Percentiles rank a stretch among this genome's conserved stretches.
phyloP scores from a whole-genome alignment of 2,797 vertebrate species.

The Neosalanx taihuensis region DNA sequence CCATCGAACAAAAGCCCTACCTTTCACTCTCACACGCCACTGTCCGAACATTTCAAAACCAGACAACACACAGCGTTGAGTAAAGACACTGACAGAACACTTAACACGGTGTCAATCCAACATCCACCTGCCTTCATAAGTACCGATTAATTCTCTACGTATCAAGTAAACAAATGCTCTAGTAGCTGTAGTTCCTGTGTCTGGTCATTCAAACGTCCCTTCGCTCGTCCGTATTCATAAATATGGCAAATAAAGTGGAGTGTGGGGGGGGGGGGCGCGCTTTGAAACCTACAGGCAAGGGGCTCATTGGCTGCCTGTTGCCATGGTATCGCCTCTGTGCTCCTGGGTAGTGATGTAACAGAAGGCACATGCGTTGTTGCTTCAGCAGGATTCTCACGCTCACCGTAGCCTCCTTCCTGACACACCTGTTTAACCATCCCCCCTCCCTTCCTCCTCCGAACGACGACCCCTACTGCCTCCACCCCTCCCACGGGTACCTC shows the following conservation, averaged over 20 bases:
- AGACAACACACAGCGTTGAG: constrained; percentile 47
- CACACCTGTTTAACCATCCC: constrained; percentile 19
- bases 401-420: constrained; percentile 38
- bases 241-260: constrained; percentile 52
- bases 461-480: constrained; percentile 20
- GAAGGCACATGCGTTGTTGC: constrained; percentile 57
- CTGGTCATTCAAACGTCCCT: constrained; percentile 30
- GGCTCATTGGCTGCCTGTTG: constrained; percentile 56
- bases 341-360: constrained; percentile 39
- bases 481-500: neutral
- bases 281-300: constrained; percentile 57
- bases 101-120: constrained; percentile 45
- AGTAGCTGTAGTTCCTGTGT: constrained; percentile 41
- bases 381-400: constrained; percentile 68
- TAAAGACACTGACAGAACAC: constrained; percentile 51
- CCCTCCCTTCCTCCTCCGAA: constrained; percentile 16
- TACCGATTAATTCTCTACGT: constrained; percentile 38
- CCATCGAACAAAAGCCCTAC: constrained; percentile 13
- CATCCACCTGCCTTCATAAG: constrained; percentile 48
- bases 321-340: constrained; percentile 49
- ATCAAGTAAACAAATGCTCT: constrained; percentile 49
- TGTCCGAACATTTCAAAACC: constrained; percentile 45
- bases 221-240: constrained; percentile 28
- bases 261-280: constrained; percentile 9
- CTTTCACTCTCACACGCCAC: constrained; percentile 29